Evolutionary conservation across 2,888 invertebrate species (phyloP), one percentile per base, ranked within the genome.

Genomic region (Hydroisotoma schaefferi): DNA sequence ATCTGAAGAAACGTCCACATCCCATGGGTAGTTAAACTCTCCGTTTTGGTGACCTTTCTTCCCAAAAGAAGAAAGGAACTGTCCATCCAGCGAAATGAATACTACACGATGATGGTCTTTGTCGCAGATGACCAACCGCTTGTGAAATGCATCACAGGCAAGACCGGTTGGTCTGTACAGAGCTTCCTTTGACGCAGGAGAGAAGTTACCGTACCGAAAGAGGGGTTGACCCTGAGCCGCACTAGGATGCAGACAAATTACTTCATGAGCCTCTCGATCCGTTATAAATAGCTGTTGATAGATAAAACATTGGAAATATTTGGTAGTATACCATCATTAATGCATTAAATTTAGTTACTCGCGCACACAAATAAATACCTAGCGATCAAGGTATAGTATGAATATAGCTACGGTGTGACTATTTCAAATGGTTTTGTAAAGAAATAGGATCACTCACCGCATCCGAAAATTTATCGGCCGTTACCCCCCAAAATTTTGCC

Each of bases 1-100:
- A 56, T 55, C 28, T 29, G 51, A 47, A 5, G 65, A 59, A 1
- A 63, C 65, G 25, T 54, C 66, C 15, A 71, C 51, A 22, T 61
- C 71, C 70, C 71, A 71, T 0, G 71, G 71, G 38, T 59, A 71
- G 26, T 44, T 54, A 25, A 71, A 67, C n/a, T 58, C 53, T 4
- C 60, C 60, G 46, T 12, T 12, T 6, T 20, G 18, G 18, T 43
- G 43, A 8, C 43, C 43, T 43, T 12, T 43, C 1, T 12, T 2
- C 1, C 66, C 66, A 54, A 66, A 66, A 1, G 53, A 20, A 6
- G 48, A 48, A 18, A 63, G 48, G 37, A 38, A 65, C 2, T 52
- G 1, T 0, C 65, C 65, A 15, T 62, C 55, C 57, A 57, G 20
- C 0, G 49, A 37, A 37, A 52, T 57, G 20, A 62, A 37, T 22